phyloP scores from a whole-genome alignment of 2,888 invertebrate genomes.

The Chrysina gloriosa region DNA sequence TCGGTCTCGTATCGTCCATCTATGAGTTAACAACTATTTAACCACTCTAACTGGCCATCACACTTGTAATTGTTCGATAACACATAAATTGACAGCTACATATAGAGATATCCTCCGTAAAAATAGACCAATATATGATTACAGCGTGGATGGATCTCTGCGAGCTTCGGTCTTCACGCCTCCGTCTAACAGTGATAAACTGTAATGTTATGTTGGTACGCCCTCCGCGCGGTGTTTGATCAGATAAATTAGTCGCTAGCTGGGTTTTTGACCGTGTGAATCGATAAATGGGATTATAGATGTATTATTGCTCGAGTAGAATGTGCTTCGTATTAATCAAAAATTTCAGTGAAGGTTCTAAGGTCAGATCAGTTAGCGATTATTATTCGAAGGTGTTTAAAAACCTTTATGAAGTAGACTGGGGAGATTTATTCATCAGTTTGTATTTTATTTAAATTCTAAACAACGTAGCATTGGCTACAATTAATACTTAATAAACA shows the following conservation, averaged over 20 bases:
- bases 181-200: constrained; percentile 48
- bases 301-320: constrained; percentile 53
- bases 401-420: constrained; percentile 11
- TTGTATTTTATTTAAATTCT: background rate
- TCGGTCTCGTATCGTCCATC: constrained; percentile 53
- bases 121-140: constrained; percentile 58
- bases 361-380: constrained; percentile 44
- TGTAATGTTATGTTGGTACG: constrained; percentile 59
- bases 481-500: background rate
- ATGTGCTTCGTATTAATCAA: constrained; percentile 49
- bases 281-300: constrained; percentile 63
- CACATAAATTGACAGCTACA: constrained; percentile 63
- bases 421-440: constrained; percentile 17
- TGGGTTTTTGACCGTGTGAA: constrained; percentile 65
- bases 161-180: constrained; percentile 4
- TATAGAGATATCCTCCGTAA: constrained; percentile 60
- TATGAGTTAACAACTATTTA: constrained; percentile 60
- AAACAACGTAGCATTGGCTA: background rate
- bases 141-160: constrained; percentile 47
- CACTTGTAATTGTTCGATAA: constrained; percentile 63
- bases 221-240: constrained; percentile 59
- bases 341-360: constrained; percentile 43
- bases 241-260: constrained; percentile 62
- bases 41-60: constrained; percentile 63
- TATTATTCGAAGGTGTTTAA: background rate